These are phyloP conservation scores for Drepana falcataria DNA, from an alignment of 2,888 invertebrate species.

Conservation along the genomic window DNA sequence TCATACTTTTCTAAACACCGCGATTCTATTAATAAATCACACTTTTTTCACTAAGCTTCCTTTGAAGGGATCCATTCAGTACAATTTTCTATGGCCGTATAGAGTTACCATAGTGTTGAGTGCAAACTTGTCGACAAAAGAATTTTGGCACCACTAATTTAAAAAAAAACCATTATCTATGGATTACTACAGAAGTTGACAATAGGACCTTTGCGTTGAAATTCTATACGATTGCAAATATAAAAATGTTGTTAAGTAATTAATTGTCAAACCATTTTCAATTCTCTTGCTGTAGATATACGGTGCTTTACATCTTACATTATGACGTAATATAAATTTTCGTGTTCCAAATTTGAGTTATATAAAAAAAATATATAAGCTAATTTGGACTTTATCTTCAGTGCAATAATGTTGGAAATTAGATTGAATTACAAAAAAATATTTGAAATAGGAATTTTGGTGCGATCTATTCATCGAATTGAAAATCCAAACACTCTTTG, in stretches of 20 bases:
- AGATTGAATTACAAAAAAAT: background rate
- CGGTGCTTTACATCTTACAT: background rate
- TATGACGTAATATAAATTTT: background rate
- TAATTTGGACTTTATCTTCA: background rate
- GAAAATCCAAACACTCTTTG: too few species aligned
- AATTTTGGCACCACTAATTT: slow-evolving; percentile 8
- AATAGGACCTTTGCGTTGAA: slow-evolving; percentile 23
- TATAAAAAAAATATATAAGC: background rate
- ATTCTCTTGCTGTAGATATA: slow-evolving; percentile 2
- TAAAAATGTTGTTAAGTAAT: background rate
- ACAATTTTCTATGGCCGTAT: slow-evolving; percentile 11
- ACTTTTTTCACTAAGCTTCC: background rate
- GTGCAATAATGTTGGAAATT: background rate
- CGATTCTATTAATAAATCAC: too few species aligned
- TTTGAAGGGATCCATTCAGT: slow-evolving; percentile 3
- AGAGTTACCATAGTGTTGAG: slow-evolving; percentile 20
- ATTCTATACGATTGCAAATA: background rate
- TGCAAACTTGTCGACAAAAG: slow-evolving; percentile 18
- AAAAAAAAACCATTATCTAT: slow-evolving; percentile 32
- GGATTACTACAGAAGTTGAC: slow-evolving; percentile 32
- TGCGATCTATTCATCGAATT: too few species aligned
- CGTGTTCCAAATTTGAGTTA: background rate
- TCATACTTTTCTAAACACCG: too few species aligned
- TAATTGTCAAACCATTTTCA: slow-evolving; percentile 1
- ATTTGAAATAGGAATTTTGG: too few species aligned